A percentile compares a stretch with the other conserved stretches of the same genome.
These are phyloP conservation scores for Oscheius sp. DNA, from an alignment of 2,888 invertebrate species.

Conservation along the genomic window DNA sequence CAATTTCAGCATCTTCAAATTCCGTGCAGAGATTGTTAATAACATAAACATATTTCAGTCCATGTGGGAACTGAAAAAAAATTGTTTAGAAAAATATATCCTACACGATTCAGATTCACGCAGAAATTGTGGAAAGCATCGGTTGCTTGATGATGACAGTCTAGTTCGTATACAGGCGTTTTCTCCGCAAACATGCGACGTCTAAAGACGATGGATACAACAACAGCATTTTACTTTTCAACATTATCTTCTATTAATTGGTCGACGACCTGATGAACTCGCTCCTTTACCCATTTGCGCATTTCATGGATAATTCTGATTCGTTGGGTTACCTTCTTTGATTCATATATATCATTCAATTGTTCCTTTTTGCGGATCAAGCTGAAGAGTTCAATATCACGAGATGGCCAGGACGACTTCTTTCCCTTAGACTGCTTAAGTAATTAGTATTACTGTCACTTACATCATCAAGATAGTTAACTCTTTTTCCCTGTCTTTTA, in stretches of 20 bases:
- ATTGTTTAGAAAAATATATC: background rate
- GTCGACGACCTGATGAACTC: conserved; percentile 36
- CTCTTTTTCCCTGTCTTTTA: conserved; percentile 8
- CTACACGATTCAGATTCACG: conserved; percentile 70
- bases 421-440: conserved; percentile 13
- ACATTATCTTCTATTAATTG: conserved; percentile 34
- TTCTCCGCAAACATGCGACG: conserved; percentile 42
- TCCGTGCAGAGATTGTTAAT: conserved; percentile 71
- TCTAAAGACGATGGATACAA: background rate
- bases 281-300: conserved; percentile 33
- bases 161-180: conserved; percentile 57
- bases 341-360: conserved; percentile 45
- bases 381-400: conserved; percentile 70
- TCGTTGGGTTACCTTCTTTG: conserved; percentile 23
- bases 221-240: conserved; percentile 37
- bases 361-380: conserved; percentile 51
- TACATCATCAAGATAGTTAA: conserved; percentile 13
- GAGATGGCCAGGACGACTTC: conserved; percentile 63
- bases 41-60: conserved; percentile 71
- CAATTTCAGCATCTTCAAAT: conserved; percentile 37
- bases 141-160: conserved; percentile 71
- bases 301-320: conserved; percentile 40
- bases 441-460: background rate
- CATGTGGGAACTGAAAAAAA: conserved; percentile 71
- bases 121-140: conserved; percentile 68